Percentiles rank a stretch among this genome's conserved stretches.
phyloP scores from a whole-genome alignment of 2,113 vertebrate species.

The Melanerpes aurifrons region DNA sequence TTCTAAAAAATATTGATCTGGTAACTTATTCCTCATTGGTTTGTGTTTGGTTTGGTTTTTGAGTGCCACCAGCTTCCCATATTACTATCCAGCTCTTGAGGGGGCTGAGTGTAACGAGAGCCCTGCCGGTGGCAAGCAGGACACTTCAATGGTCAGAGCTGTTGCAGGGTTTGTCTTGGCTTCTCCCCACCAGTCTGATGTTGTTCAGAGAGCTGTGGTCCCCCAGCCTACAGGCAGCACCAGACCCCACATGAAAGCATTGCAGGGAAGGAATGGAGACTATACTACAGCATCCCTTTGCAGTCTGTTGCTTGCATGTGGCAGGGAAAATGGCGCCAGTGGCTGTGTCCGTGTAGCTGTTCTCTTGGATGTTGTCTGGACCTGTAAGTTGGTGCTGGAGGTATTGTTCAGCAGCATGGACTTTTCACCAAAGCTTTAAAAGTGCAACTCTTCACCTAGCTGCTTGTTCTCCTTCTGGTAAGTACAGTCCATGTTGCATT shows the following conservation, averaged over 20 bases:
- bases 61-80: not conserved
- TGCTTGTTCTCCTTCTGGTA: not conserved
- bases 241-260: fast-evolving
- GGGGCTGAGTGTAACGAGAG: not conserved
- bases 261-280: not conserved
- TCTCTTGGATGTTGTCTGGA: not conserved
- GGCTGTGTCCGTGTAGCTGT: not conserved
- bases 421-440: not conserved
- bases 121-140: not conserved
- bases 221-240: not conserved
- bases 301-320: fast-evolving
- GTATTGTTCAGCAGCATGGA: not conserved
- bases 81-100: not conserved
- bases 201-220: not conserved
- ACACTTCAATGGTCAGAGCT: not conserved
- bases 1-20: slow-evolving; percentile 38
- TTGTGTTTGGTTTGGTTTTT: not conserved
- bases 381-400: not conserved
- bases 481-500: not conserved
- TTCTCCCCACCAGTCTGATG: not conserved
- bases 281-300: not conserved
- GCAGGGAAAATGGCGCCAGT: not conserved
- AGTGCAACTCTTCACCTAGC: fast-evolving
- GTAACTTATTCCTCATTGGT: not conserved
- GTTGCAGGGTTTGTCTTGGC: not conserved